phyloP scores from a whole-genome alignment of 2,888 invertebrate genomes.

The Tetrapedia diversipes region DNA sequence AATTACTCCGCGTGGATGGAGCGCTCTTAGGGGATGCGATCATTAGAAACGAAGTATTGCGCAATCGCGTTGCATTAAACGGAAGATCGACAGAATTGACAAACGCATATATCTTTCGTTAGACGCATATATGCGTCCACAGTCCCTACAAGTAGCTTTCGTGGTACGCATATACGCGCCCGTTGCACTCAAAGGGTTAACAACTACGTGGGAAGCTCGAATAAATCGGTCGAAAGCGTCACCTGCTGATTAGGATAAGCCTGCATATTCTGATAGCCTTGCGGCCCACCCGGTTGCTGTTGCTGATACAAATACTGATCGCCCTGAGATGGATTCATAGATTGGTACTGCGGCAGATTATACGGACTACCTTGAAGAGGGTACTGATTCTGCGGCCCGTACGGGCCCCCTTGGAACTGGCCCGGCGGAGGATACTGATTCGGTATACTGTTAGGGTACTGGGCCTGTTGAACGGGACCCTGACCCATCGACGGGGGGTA shows the following conservation, averaged over 20 bases:
- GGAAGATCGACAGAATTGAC: too few relatives aligned
- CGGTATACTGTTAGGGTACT: slow-evolving; percentile 70
- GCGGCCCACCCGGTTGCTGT: slow-evolving; percentile 65
- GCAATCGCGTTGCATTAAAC: too few relatives aligned
- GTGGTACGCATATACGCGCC: too few relatives aligned
- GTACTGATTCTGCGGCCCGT: slow-evolving; percentile 58
- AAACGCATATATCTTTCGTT: too few relatives aligned
- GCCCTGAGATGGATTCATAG: slow-evolving; percentile 60
- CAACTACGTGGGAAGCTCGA: too few relatives aligned
- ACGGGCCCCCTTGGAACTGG: slow-evolving; percentile 67
- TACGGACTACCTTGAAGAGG: slow-evolving; percentile 72
- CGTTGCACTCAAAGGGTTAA: too few relatives aligned
- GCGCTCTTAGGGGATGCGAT: too few relatives aligned
- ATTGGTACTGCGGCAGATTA: slow-evolving; percentile 72
- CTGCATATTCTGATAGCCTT: slow-evolving; percentile 76
- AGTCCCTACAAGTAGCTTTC: too few relatives aligned
- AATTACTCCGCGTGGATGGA: too few relatives aligned
- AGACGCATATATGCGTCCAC: too few relatives aligned
- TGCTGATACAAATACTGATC: slow-evolving; percentile 74
- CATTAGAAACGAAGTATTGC: too few relatives aligned
- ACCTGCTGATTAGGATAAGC: slow-evolving; percentile 77
- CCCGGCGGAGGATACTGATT: slow-evolving; percentile 66
- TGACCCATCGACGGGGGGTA: slow-evolving; percentile 57
- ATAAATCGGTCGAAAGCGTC: slow-evolving; percentile 39
- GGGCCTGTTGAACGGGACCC: slow-evolving; percentile 56